phyloP scores from a whole-genome alignment of 2,113 vertebrate species.

The Orthonyx spaldingii region DNA sequence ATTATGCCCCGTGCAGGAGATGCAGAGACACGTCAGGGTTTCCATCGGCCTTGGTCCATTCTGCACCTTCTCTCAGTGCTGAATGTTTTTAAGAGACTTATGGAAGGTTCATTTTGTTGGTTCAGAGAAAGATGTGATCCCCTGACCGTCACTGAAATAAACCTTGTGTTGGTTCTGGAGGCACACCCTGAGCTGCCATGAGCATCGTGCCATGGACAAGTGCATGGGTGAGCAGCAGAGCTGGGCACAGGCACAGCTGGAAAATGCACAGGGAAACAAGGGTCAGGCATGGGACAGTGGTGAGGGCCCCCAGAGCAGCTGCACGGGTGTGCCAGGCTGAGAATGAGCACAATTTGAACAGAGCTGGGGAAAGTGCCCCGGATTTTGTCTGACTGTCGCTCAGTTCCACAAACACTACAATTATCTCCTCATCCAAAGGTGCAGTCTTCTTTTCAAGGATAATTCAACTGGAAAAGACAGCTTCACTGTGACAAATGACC shows the following conservation, averaged over 20 bases:
- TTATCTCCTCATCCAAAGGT: not conserved
- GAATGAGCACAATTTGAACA: not conserved
- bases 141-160: not conserved
- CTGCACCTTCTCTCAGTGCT: not conserved
- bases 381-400: rapidly evolving
- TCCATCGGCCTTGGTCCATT: not conserved
- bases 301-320: not conserved
- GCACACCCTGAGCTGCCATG: not conserved
- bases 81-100: not conserved
- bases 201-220: rapidly evolving
- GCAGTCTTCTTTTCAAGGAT: not conserved
- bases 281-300: not conserved
- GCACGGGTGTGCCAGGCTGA: not conserved
- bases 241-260: not conserved
- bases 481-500: not conserved
- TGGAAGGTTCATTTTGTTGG: not conserved
- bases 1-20: not conserved
- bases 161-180: not conserved
- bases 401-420: not conserved
- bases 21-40: not conserved
- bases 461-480: not conserved
- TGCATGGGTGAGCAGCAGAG: not conserved
- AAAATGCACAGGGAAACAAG: rapidly evolving
- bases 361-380: not conserved
- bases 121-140: not conserved